phyloP scores from a whole-genome alignment of 1,140 invertebrate species.

The Parasteatoda tepidariorum region DNA sequence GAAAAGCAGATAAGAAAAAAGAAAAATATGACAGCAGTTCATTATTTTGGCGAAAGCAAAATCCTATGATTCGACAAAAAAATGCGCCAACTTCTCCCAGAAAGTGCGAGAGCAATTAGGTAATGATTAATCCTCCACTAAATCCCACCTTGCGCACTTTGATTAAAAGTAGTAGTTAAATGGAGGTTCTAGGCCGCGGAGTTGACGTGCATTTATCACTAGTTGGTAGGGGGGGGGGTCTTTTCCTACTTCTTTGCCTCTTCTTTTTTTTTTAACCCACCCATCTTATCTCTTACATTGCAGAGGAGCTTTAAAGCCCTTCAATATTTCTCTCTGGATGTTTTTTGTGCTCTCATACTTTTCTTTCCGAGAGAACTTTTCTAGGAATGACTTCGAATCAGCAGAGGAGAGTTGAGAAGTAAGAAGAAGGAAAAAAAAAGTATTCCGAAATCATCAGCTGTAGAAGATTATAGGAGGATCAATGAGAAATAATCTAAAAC shows the following conservation, averaged over 20 bases:
- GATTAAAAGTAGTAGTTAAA: constrained; percentile 14
- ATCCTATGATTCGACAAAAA: no score
- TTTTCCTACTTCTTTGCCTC: not conserved
- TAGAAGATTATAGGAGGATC: constrained; percentile 24
- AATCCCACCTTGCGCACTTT: constrained; percentile 7
- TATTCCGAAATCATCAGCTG: constrained; percentile 10
- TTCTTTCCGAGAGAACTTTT: not conserved
- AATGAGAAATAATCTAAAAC: not conserved
- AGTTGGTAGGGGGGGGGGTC: not conserved
- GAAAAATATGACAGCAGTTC: not conserved
- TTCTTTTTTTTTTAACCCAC: not conserved
- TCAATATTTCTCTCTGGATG: no score
- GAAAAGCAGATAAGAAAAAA: no score
- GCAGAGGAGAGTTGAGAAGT: not conserved
- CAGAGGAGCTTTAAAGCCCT: not conserved
- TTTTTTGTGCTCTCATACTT: not conserved
- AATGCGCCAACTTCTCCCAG: not conserved
- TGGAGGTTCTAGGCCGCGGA: not conserved
- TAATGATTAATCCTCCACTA: constrained; percentile 15
- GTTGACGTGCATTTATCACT: not conserved
- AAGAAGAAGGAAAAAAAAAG: not conserved
- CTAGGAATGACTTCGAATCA: not conserved
- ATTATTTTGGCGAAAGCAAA: not conserved
- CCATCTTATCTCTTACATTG: constrained; percentile 3
- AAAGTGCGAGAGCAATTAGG: constrained; percentile 2